A percentile compares a stretch with the other conserved stretches of the same genome.
These are phyloP conservation scores for Ligdia adustata DNA, from an alignment of 2,888 invertebrate species.

Conservation along the genomic window DNA sequence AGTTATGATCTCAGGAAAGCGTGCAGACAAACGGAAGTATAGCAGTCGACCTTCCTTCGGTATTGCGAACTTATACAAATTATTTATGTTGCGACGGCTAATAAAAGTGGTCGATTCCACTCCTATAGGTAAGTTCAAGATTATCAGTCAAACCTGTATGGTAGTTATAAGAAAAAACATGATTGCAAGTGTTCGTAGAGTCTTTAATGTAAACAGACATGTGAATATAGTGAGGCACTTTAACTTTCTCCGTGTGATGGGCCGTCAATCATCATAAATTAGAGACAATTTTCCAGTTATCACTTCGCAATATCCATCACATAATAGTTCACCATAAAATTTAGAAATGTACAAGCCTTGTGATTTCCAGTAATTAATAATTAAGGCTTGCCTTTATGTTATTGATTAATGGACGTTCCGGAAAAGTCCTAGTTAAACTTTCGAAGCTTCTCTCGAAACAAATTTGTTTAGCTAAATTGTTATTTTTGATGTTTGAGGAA, in stretches of 20 bases:
- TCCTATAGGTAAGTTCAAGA: slow-evolving; percentile 38
- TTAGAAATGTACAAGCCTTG: too few relatives aligned
- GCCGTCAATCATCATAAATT: slow-evolving; percentile 75
- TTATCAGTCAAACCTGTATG: slow-evolving; percentile 42
- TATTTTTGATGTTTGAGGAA: slow-evolving; percentile 32
- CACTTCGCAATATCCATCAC: slow-evolving; percentile 51
- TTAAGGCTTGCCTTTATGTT: slow-evolving; percentile 7
- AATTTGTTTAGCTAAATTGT: slow-evolving; percentile 23
- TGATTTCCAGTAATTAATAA: slow-evolving; percentile 14
- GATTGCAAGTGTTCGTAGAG: background rate
- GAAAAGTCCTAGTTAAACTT: slow-evolving; percentile 13
- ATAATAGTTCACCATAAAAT: slow-evolving; percentile 28
- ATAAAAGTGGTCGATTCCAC: slow-evolving; percentile 42
- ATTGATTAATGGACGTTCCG: slow-evolving; percentile 18
- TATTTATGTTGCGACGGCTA: slow-evolving; percentile 34
- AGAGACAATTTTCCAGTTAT: slow-evolving; percentile 73
- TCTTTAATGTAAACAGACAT: slow-evolving; percentile 68
- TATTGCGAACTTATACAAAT: slow-evolving; percentile 38
- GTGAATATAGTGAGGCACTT: slow-evolving; percentile 69
- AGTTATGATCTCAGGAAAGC: slow-evolving; percentile 53
- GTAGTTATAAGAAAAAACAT: slow-evolving; percentile 32
- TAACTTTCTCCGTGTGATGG: slow-evolving; percentile 77
- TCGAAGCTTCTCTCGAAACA: slow-evolving; percentile 23
- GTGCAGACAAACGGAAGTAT: slow-evolving; percentile 50
- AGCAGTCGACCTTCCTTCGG: slow-evolving; percentile 49